Percentiles rank a stretch among this genome's conserved stretches.
phyloP scores from a whole-genome alignment of 2,797 vertebrate genomes.

The Tapera naevia region DNA sequence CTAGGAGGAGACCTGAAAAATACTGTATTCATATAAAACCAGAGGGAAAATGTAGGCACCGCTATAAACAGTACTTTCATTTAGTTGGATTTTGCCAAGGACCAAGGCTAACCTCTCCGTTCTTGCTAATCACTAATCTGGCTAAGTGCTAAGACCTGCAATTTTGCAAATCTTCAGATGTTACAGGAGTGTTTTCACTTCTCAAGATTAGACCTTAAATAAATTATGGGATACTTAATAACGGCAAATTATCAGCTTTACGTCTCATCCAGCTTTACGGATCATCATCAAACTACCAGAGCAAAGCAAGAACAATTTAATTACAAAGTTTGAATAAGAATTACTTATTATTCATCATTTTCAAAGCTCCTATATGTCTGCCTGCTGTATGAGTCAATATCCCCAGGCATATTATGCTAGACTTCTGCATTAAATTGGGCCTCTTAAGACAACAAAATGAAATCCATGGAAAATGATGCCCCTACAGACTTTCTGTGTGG shows the following conservation, averaged over 20 bases:
- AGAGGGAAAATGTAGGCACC: background rate
- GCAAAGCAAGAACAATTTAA: constrained; percentile 30
- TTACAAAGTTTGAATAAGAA: constrained; percentile 5
- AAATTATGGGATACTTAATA: constrained; percentile 38
- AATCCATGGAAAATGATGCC: background rate
- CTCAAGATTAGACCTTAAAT: background rate
- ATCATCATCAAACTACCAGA: background rate
- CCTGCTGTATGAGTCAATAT: constrained; percentile 1
- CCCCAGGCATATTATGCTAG: background rate
- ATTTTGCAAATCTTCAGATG: constrained; percentile 32
- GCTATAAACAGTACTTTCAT: background rate
- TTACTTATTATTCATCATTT: constrained; percentile 34
- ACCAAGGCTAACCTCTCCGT: background rate
- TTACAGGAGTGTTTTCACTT: background rate
- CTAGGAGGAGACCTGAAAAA: background rate
- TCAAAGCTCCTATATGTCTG: background rate
- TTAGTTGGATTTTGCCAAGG: background rate
- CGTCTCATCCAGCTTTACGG: constrained; percentile 27
- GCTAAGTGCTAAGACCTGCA: background rate
- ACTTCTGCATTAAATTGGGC: background rate
- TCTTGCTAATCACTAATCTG: background rate
- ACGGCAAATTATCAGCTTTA: constrained; percentile 8
- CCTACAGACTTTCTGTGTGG: background rate
- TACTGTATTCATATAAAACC: background rate
- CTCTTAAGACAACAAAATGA: background rate